Evolutionary conservation across 2,797 vertebrate genomes (phyloP), one percentile per base, ranked within the genome.

Genomic region (Malacoctenus gilli): DNA sequence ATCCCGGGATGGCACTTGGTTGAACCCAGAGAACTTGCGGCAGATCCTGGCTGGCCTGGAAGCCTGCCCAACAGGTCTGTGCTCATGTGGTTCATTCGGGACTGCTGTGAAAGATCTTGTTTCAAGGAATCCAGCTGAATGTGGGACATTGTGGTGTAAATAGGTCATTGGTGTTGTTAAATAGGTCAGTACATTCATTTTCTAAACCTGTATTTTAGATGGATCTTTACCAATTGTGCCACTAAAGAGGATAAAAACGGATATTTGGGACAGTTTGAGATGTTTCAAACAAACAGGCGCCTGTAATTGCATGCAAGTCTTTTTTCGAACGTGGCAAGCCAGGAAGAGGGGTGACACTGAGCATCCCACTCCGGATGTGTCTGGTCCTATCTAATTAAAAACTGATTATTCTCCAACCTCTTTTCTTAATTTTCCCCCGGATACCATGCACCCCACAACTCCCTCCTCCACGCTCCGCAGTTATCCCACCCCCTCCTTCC

Each of bases 1-100:
- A 42, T 93, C 96, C 58, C 93, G 90, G 52, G 96, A 94, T 0
- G 95, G 95, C 74, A 93, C 94, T 59, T 98, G 95, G 95, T 92
- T 98, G 90, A 97, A 94, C 20, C 94, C 95, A 0, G 93, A 95
- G 56, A 94, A 83, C 66, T 88, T 98, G 60, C 91, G 93, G 49
- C 94, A 97, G 84, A 96, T 97, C 87, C 95, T 97, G 53, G 59
- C 89, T 1, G 92, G 92, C 0, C 92, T 98, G 68, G 94, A 94
- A 79, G 91, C 89, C 6, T 91, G 92, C 74, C 92, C 93, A 4
- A 90, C 95, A 83, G 95, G 96, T 72, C 86, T 87, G 4, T 94
- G 7, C 19, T 42, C 16, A 32, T 46, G 41, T 25, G 3, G 11
- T 49, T 48, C 48, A 48, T 54, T 28, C n/a, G n/a, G 9, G n/a